Percentiles rank a stretch among this genome's conserved stretches.
Evolutionary conservation across 2,797 vertebrate genomes (phyloP).

Genomic region (Australoheros facetus): DNA sequence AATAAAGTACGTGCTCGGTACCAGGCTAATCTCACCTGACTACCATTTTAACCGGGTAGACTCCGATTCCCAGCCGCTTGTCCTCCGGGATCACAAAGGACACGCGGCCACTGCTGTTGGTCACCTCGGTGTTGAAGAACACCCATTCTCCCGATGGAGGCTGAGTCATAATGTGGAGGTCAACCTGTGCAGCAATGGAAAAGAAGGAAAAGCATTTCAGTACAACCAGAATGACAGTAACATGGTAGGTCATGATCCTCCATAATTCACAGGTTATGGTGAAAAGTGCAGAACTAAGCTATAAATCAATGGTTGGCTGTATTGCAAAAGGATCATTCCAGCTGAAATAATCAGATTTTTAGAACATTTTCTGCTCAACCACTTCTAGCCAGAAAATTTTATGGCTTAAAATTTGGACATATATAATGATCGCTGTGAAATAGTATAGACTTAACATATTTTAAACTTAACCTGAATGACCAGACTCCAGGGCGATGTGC

Average conservation of each 20-base stretch:
- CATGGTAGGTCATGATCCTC: too few species aligned
- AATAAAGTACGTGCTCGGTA: neutral
- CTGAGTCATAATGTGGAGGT: conserved; percentile 98
- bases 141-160: conserved; percentile 97
- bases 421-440: too few species aligned
- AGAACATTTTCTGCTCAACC: too few species aligned
- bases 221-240: neutral
- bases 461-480: too few species aligned
- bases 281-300: too few species aligned
- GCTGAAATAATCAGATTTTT: too few species aligned
- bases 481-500: too few species aligned
- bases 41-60: conserved; percentile 98
- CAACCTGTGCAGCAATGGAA: conserved; percentile 81
- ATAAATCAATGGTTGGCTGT: too few species aligned
- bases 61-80: conserved; percentile 91
- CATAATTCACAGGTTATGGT: too few species aligned
- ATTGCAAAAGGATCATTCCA: neutral
- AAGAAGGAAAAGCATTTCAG: neutral
- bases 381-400: too few species aligned
- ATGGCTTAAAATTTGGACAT: too few species aligned
- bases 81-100: conserved; percentile 90
- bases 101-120: conserved; percentile 94
- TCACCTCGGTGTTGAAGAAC: conserved; percentile 93
- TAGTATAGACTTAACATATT: too few species aligned
- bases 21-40: conserved; percentile 84